Percentiles rank a stretch among this genome's conserved stretches.
These are phyloP conservation scores for Aleiodes testaceus DNA, from an alignment of 2,888 invertebrate genomes.

Conservation along the genomic window DNA sequence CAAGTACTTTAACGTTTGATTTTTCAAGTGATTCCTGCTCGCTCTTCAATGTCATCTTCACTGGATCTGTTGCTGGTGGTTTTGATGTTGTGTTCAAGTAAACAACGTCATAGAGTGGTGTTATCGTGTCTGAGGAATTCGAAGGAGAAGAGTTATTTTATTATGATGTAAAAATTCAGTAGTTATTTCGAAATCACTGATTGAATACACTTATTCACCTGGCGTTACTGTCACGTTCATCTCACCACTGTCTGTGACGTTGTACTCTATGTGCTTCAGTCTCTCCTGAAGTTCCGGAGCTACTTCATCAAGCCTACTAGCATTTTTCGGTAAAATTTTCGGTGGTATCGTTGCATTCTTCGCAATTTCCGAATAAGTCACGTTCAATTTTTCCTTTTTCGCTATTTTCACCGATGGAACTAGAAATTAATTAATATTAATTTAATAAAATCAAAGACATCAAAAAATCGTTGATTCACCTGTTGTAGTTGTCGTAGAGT, in stretches of 20 bases:
- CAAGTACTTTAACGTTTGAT: constrained; percentile 34
- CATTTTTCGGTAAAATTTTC: not conserved
- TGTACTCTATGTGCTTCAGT: constrained; percentile 32
- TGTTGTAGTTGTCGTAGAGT: too few relatives aligned
- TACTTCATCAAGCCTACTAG: constrained; percentile 13
- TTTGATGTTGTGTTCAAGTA: not conserved
- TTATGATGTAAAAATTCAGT: too few relatives aligned
- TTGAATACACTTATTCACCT: constrained; percentile 2
- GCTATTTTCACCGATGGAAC: not conserved
- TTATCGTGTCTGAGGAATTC: not conserved
- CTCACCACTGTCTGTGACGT: constrained; percentile 22
- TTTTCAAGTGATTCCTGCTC: constrained; percentile 30
- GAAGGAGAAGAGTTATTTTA: not conserved
- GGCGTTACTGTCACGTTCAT: constrained; percentile 4
- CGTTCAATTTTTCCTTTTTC: not conserved
- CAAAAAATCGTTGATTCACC: too few relatives aligned
- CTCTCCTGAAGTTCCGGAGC: constrained; percentile 23
- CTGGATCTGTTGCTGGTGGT: not conserved
- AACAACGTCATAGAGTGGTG: not conserved
- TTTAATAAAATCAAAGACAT: not conserved
- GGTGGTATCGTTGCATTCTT: constrained; percentile 4
- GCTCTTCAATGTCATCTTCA: not conserved
- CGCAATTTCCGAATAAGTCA: not conserved
- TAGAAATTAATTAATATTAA: not conserved
- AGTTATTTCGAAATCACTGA: not conserved